These are phyloP conservation scores for Arctocebus calabarensis DNA, from an alignment of 2,797 vertebrate species.

Conservation along the genomic window DNA sequence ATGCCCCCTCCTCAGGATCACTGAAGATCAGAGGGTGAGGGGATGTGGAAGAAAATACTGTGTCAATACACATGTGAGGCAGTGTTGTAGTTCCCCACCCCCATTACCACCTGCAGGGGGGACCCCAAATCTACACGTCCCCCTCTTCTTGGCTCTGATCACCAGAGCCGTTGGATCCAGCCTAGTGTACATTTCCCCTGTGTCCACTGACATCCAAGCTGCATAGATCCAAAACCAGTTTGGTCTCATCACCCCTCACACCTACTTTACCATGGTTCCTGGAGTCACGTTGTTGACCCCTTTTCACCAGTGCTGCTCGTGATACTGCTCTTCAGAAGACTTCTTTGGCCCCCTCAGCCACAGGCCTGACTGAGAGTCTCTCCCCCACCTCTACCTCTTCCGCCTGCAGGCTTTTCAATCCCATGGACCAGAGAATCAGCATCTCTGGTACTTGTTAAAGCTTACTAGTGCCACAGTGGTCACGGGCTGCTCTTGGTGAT, in stretches of 20 bases:
- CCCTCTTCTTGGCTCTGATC: neutral
- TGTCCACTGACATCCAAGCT: neutral
- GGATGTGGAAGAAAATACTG: neutral
- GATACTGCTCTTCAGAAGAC: neutral
- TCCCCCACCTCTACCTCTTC: neutral
- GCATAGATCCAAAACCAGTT: neutral
- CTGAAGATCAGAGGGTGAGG: neutral
- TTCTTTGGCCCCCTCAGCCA: neutral
- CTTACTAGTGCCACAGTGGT: neutral
- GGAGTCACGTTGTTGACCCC: rapidly evolving
- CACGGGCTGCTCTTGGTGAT: neutral
- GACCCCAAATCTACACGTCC: neutral
- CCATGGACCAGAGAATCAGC: neutral
- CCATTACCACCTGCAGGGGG: neutral
- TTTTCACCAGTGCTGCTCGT: neutral
- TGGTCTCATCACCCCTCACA: neutral
- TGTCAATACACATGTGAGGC: neutral
- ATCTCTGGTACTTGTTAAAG: neutral
- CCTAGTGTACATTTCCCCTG: neutral
- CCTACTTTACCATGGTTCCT: neutral
- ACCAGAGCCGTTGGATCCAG: neutral
- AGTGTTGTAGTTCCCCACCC: neutral
- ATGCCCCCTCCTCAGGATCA: neutral
- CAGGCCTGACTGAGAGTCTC: neutral
- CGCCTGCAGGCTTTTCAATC: neutral